Base-by-base conservation (phyloP, 1,140 invertebrate genomes). In the Epicauta chinensis region DNA sequence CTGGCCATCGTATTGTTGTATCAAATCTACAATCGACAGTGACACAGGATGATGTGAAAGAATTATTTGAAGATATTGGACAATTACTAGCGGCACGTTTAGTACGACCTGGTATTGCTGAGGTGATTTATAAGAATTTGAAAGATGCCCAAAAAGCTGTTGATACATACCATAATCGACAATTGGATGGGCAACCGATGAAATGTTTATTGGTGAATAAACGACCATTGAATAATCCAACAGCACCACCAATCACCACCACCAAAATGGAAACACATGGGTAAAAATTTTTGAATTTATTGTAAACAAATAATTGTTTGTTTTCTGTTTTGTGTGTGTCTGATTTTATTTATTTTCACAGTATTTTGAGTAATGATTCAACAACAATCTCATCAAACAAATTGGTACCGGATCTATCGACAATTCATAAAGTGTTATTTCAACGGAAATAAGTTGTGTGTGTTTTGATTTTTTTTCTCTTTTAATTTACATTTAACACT, bases 61-160 rank as follows among this genome's bases (percentile, higher is more conserved):
- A 97, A 74, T 75, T 97, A 38, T 96, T 96, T 77, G 90, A 89
- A 65, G 91, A 93, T 65, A 85, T 96, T 51, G 93, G 93, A 9
- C 82, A 89, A 38, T 77, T 97, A 63, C 72, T 90, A 32, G 82
- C 86, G 55, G 90, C 90, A 2, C 80, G 84, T 59, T 75, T 95
- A 59, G 82, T 93, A n/a, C 81, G 89, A 42, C 81, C 84, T 3
- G 91, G 92, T 3, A 85, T 83, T 9, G 92, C 91, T 0, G 91
- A 95, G 75, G 90, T 95, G 9, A 86, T 93, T 56, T 96, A 92
- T 67, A 83, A 87, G 60, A 84, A 81, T 31, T 71, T 87, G 44
- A 84, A 89, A 55, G 89, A 94, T 74, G 92, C 92, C 35, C 80
- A 87, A 50, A 84, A 83, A 69, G 92, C 93, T 16, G 88, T 93